phyloP scores from a whole-genome alignment of 2,797 vertebrate genomes.

The Lycodopsis pacificus region DNA sequence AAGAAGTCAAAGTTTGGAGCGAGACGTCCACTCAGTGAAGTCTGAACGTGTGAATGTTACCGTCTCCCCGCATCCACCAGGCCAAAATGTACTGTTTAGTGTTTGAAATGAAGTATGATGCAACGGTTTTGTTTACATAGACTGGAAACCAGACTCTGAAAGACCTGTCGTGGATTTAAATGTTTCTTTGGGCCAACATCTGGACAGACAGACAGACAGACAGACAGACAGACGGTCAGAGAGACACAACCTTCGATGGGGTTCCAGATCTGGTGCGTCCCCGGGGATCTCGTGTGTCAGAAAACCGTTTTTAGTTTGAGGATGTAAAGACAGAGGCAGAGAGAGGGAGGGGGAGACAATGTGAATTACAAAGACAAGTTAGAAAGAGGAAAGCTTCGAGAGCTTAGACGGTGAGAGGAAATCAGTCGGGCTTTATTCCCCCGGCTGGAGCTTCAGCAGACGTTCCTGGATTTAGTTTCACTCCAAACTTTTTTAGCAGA shows the following conservation, averaged over 20 bases:
- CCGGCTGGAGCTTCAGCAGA: conserved; percentile 62
- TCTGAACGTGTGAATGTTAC: neutral
- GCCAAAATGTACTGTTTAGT: too few relatives aligned
- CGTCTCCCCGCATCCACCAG: neutral
- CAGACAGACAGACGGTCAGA: neutral
- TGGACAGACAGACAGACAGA: neutral
- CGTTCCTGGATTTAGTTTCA: conserved; percentile 75
- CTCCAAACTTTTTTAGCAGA: conserved; percentile 66
- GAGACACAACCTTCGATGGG: conserved; percentile 8
- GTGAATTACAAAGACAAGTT: conserved; percentile 61
- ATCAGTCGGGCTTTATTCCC: conserved; percentile 65
- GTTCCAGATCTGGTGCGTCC: conserved; percentile 25
- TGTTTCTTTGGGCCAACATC: neutral
- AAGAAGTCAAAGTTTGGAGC: conserved; percentile 20
- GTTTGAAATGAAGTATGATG: neutral
- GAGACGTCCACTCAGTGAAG: neutral
- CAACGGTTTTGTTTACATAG: neutral
- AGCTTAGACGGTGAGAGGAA: conserved; percentile 51
- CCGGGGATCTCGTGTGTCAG: conserved; percentile 46
- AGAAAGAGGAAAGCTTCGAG: conserved; percentile 59
- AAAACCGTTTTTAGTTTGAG: conserved; percentile 59
- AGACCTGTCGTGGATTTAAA: neutral
- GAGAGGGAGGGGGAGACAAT: conserved; percentile 35
- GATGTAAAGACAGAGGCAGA: conserved; percentile 35
- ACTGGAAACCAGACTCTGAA: conserved; percentile 1